phyloP scores from a whole-genome alignment of 2,797 vertebrate species.

The Sarcophilus harrisii region DNA sequence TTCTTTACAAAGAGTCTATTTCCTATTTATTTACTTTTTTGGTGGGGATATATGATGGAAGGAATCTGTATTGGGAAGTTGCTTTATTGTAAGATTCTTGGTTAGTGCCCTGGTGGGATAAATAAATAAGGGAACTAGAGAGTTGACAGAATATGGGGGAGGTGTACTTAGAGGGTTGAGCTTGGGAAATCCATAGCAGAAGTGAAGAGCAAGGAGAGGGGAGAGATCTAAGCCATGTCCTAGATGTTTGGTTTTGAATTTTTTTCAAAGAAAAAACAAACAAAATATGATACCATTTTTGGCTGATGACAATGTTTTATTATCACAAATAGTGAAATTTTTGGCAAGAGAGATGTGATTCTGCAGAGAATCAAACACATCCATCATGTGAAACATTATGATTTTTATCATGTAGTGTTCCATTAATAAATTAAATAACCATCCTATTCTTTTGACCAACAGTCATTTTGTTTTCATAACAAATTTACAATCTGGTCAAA shows the following conservation, averaged over 20 bases:
- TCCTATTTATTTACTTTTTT: background rate
- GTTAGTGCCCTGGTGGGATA: background rate
- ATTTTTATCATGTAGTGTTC: background rate
- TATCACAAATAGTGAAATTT: background rate
- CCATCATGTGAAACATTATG: background rate
- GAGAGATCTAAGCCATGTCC: background rate
- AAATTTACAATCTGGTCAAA: background rate
- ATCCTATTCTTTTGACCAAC: background rate
- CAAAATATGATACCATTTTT: background rate
- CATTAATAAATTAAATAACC: background rate
- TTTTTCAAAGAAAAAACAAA: background rate
- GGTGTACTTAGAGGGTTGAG: background rate
- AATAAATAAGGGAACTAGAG: background rate
- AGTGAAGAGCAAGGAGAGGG: background rate
- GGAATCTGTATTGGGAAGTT: background rate
- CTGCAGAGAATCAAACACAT: background rate
- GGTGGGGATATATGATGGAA: background rate
- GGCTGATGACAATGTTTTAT: background rate
- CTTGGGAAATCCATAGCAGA: background rate
- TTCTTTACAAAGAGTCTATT: background rate
- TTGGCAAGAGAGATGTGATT: background rate
- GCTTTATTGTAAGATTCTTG: background rate
- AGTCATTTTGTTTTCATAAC: background rate
- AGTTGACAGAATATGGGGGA: background rate
- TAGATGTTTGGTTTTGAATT: background rate